Evolutionary conservation across 2,113 vertebrate species (phyloP), one percentile per base, ranked within the genome.

Genomic region (Sinocyclocheilus maitianheensis): DNA sequence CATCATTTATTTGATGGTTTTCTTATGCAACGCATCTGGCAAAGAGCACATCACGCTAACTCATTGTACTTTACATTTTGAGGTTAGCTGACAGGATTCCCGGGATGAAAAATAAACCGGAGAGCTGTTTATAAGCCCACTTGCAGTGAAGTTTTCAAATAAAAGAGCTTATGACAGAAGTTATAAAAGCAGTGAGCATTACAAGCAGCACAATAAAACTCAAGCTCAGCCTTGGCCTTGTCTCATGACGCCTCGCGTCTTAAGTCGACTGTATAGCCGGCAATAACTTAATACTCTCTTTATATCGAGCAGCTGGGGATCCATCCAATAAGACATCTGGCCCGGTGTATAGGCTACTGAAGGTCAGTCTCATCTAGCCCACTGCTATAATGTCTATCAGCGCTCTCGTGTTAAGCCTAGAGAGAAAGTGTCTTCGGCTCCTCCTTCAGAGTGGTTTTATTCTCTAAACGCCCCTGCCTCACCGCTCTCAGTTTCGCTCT

Each of bases 361-460:
- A 88, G 85, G 87, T 88, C 87, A 88, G 69, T 60, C 48, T 51
- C 58, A 58, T 63, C 87, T 77, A 79, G 63, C 87, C 43, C 20
- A 14, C 81, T 84, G 67, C 81, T 81, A 51, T 78, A 69, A 72
- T 79, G 85, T 53, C 48, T 86, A 71, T 82, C 84, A 75, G 65
- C 0, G 10, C 84, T 83, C 80, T 82, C 76, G 75, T 79, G 85
- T 83, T 88, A 65, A 86, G 76, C 85, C 80, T 76, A 81, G 65
- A 78, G 84, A 86, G 75, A 85, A 86, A 86, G 77, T 51, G 62
- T 65, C 85, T 77, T 87, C 26, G 4, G 18, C 43, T 82, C 60
- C n/a, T 81, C 13, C 60, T 18, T 88, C 81, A 67, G 87, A 81
- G 40, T 34, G n/a, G 9, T 71, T 82, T 81, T 89, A 82, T 85